phyloP scores from a whole-genome alignment of 2,888 invertebrate genomes.

The Linyphia triangularis region DNA sequence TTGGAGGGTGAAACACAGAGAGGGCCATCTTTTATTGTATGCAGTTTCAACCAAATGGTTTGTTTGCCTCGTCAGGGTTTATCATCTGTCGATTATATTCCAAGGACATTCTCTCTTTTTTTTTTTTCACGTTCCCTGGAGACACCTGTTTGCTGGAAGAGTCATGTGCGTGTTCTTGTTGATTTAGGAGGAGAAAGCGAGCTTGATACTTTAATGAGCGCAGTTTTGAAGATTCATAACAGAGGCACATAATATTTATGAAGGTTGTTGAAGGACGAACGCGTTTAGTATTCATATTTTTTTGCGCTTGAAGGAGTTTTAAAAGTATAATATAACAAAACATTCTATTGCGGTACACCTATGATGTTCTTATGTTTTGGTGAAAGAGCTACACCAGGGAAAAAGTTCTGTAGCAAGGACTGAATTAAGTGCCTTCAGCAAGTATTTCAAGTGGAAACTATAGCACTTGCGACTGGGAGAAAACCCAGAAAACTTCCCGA shows the following conservation, averaged over 20 bases:
- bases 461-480: too few species aligned
- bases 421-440: too few species aligned
- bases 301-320: neutral
- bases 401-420: too few species aligned
- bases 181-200: neutral
- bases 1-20: neutral
- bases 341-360: too few species aligned
- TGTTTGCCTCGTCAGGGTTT: neutral
- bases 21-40: neutral
- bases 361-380: too few species aligned
- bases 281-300: too few species aligned
- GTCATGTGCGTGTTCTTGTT: neutral
- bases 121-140: neutral
- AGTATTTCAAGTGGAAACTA: too few species aligned
- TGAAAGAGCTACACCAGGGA: too few species aligned
- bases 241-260: neutral
- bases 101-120: neutral
- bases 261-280: neutral
- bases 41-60: conserved; percentile 6
- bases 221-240: neutral
- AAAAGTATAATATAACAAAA: neutral
- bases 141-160: neutral
- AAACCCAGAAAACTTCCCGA: too few species aligned
- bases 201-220: neutral
- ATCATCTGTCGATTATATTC: neutral